Evolutionary conservation across 2,797 vertebrate species (phyloP), one percentile per base, ranked within the genome.

Genomic region (Hylomyscus alleni): DNA sequence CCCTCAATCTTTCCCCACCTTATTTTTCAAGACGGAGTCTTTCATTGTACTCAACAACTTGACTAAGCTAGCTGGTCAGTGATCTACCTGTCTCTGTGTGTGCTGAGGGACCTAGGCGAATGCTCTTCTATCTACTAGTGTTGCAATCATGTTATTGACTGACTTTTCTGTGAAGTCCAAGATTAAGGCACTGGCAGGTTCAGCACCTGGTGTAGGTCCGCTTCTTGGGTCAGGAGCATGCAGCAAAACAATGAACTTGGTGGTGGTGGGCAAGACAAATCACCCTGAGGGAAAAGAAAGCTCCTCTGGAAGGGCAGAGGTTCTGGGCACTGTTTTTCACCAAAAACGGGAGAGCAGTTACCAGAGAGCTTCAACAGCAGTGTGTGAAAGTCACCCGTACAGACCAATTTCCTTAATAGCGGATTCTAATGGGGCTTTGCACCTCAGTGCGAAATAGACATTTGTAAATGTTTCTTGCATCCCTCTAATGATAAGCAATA

Each of bases 401-500:
- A 80, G 60, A 54, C 52, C 60, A 77, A 56, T 91, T 90, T 91
- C 91, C 84, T 89, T 67, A 6, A 34, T 3, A 24, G 24, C 12
- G 15, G 62, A 52, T 13, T 92, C 14, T 83, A 85, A 9, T 9
- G 50, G 10, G 40, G 31, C 89, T 92, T 95, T 72, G 50, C 76
- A 47, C 62, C 67, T 60, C 26, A 3, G 76, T 93, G 86, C n/a
- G 78, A 97, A 94, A 62, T 65, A 78, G 31, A 87, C 50, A n/a
- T 62, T 47, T 67, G 12, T 76, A 26, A 69, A 22, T 96, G 44
- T 52, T 78, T 31, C 78, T 87, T 90, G 44, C 29, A 50, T 72
- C 50, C 40, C 92, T 50, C 40, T 62, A 12, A 67, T 95, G 90
- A 40, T 37, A 81, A 95, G 82, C 52, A 96, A 44, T 50, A 76